A percentile compares a stretch with the other conserved stretches of the same genome.
Conservation (phyloP, 2,797 vertebrate species). For the Thaleichthys pacificus region DNA sequence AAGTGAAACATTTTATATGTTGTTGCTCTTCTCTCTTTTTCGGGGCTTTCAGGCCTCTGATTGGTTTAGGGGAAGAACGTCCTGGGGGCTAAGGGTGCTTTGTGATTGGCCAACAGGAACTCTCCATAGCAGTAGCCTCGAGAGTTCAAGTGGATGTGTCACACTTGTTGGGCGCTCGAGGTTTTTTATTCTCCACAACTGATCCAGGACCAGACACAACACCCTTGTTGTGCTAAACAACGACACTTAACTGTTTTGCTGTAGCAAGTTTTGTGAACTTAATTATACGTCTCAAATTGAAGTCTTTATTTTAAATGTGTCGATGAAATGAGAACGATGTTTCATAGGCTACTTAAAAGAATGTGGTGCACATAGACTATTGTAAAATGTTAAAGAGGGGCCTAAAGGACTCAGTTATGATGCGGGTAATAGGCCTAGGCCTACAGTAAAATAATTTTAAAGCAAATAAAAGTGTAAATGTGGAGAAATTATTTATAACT, state of each 20-base stretch:
- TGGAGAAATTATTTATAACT: constrained; percentile 85
- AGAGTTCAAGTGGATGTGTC: constrained; percentile 66
- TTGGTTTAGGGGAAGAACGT: constrained; percentile 83
- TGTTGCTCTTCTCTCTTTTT: constrained; percentile 82
- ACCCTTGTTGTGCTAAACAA: not conserved
- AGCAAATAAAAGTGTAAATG: constrained; percentile 82
- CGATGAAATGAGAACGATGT: too few species aligned
- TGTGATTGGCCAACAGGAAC: constrained; percentile 82
- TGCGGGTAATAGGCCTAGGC: constrained; percentile 72
- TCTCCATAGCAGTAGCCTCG: constrained; percentile 60
- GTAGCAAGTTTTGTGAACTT: too few species aligned
- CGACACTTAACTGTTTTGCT: too few species aligned
- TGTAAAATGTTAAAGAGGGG: too few species aligned
- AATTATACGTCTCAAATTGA: too few species aligned
- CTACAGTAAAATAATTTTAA: constrained; percentile 89
- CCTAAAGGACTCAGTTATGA: constrained; percentile 68
- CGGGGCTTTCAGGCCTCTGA: constrained; percentile 75
- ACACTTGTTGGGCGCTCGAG: constrained; percentile 28
- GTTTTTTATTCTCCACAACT: constrained; percentile 3
- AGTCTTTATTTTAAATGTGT: too few species aligned
- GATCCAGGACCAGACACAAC: constrained; percentile 9
- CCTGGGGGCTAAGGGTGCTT: constrained; percentile 62
- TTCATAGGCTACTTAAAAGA: too few species aligned
- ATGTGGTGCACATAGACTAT: too few species aligned
- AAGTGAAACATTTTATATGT: constrained; percentile 90